These are phyloP conservation scores for Caenorhabditis sp. DNA, from an alignment of 2,888 invertebrate species.

Conservation along the genomic window DNA sequence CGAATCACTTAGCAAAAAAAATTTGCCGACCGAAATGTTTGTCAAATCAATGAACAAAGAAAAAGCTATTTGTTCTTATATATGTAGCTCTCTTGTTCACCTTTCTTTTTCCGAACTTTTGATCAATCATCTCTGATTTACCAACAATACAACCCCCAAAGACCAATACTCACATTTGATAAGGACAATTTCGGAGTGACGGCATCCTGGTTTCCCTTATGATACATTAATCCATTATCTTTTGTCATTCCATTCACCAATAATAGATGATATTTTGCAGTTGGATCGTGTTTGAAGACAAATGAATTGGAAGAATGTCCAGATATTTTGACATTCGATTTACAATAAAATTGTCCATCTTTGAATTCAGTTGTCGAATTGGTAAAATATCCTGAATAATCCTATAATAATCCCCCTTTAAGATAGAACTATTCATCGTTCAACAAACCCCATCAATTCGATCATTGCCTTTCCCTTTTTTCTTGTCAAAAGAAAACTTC, in stretches of 20 bases:
- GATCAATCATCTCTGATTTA: background rate
- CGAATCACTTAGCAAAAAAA: no score
- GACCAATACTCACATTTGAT: constrained; percentile 17
- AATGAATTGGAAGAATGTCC: constrained; percentile 10
- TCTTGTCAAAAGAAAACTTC: constrained; percentile 48
- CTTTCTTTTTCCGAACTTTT: constrained; percentile 15
- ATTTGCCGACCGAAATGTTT: constrained; percentile 1
- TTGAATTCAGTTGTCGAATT: constrained; percentile 10
- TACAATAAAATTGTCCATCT: constrained; percentile 41
- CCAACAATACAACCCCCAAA: background rate
- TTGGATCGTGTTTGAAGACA: constrained; percentile 38
- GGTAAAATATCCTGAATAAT: constrained; percentile 28
- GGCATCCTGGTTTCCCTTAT: constrained; percentile 16
- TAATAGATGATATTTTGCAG: constrained; percentile 26
- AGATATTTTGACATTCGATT: constrained; percentile 23
- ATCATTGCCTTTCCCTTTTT: constrained; percentile 24
- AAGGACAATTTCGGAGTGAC: constrained; percentile 22
- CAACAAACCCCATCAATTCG: constrained; percentile 21
- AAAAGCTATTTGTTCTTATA: constrained; percentile 5
- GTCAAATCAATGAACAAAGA: constrained; percentile 18
- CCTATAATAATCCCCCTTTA: constrained; percentile 12
- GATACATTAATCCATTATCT: constrained; percentile 20
- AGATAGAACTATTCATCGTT: background rate
- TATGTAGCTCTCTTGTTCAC: background rate
- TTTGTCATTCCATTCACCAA: constrained; percentile 39